Evolutionary conservation across 2,888 invertebrate genomes (phyloP), one percentile per base, ranked within the genome.

Genomic region (Liposcelis brunnea): DNA sequence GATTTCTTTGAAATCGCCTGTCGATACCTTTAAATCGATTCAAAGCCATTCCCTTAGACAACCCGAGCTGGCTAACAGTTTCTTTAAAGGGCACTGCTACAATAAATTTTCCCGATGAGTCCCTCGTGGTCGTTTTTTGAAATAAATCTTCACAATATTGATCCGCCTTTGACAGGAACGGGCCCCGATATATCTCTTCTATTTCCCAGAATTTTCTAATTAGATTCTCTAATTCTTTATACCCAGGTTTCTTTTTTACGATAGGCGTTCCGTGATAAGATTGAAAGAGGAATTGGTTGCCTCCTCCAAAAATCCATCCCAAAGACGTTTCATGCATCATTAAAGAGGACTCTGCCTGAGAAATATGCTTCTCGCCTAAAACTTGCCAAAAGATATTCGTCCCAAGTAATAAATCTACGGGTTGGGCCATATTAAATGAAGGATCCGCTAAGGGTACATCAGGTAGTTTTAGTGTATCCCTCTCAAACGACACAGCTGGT

Each of bases 141-240:
- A 56, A 55, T 33, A 53, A 51, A 11, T 47, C 35, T 48, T 55
- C 54, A 42, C 52, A 54, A 42, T 51, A 48, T 19, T 49, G 47
- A 16, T 56, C 53, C 14, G 52, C 54, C 11, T 36, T 37, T 2
- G 53, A 51, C 15, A 48, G 47, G 31, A 45, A 18, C 21, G 31
- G 19, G 15, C 37, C 40, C 11, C 42, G 10, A 7, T 50, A 48
- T 34, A 52, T 26, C 45, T 53, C 53, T 50, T 57, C 53, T 7
- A 54, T 43, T 46, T 52, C 48, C 55, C 53, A 54, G 50, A 55
- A 53, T 12, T 47, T 48, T 43, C 45, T 19, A 1, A 51, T 10
- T 10, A 34, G 19, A 5, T 33, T 14, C 16, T 50, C 21, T 1
- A 47, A 18, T 26, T 26, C 8, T 26, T 26, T 8, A 6, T 26